Conservation (phyloP, 2,113 vertebrate species). For the Fregetta grallaria region DNA sequence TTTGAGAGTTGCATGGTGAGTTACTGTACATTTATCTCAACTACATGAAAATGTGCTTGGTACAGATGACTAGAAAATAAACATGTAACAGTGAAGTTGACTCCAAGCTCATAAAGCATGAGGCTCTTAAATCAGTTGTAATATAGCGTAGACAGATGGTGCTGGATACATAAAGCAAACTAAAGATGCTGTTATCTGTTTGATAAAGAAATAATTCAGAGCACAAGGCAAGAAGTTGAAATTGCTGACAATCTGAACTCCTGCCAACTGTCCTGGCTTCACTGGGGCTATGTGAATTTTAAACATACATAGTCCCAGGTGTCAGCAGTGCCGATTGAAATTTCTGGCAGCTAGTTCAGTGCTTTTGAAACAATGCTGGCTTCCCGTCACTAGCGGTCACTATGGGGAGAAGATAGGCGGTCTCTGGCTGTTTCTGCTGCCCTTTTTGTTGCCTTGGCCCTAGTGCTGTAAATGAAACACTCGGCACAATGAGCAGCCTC, state of each 20-base stretch:
- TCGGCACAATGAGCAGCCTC: neutral
- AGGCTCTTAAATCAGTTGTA: neutral
- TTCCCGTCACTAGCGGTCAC: slow-evolving; percentile 42
- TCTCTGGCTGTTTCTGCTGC: slow-evolving; percentile 52
- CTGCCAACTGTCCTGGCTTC: slow-evolving; percentile 19
- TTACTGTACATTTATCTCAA: neutral
- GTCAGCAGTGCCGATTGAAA: slow-evolving; percentile 12
- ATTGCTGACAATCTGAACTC: slow-evolving; percentile 46
- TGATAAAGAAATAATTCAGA: slow-evolving; percentile 49
- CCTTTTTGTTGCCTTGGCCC: slow-evolving; percentile 40
- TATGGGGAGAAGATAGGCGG: neutral
- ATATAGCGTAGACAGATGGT: neutral
- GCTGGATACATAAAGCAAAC: neutral
- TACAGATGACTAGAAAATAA: neutral
- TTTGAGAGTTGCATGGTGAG: neutral
- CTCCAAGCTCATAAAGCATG: neutral
- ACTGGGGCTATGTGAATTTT: slow-evolving; percentile 14
- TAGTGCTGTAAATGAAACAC: neutral
- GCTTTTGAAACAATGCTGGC: slow-evolving; percentile 35
- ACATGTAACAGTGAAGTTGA: neutral
- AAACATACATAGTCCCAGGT: slow-evolving; percentile 54
- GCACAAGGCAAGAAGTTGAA: slow-evolving; percentile 44
- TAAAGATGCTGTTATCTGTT: slow-evolving; percentile 19
- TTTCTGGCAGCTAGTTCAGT: slow-evolving; percentile 25
- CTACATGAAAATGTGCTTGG: neutral